Evolutionary conservation across 2,888 invertebrate species (phyloP).

Genomic region (Drosophila peninsularis): DNA sequence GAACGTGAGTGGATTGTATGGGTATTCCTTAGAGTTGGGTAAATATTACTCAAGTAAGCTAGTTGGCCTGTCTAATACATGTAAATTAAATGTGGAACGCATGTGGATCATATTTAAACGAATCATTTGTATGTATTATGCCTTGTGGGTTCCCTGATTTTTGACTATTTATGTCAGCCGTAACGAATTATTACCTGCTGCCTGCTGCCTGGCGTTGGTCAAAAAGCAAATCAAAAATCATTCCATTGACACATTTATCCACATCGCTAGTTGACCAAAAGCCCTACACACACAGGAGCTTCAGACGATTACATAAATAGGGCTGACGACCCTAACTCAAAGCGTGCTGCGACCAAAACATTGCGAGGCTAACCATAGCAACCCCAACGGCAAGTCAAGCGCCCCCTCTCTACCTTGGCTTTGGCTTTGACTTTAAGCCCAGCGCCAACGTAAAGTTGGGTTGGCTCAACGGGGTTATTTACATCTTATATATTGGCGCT

Average conservation of each 20-base stretch:
- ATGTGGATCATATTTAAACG: no score
- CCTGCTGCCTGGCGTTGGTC: not conserved
- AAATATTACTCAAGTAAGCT: no score
- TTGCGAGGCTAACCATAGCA: constrained; percentile 46
- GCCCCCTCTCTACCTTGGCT: constrained; percentile 27
- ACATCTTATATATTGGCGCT: not conserved
- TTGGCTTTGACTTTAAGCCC: constrained; percentile 58
- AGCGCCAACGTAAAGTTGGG: constrained; percentile 46
- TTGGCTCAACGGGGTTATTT: not conserved
- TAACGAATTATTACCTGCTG: no score
- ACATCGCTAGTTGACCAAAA: constrained; percentile 50
- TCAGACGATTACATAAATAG: constrained; percentile 52
- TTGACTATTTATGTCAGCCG: no score
- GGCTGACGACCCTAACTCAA: constrained; percentile 75
- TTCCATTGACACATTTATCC: constrained; percentile 60
- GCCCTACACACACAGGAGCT: constrained; percentile 24
- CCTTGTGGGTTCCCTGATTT: no score
- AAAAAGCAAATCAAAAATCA: constrained; percentile 46
- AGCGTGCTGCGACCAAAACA: constrained; percentile 54
- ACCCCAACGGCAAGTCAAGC: constrained; percentile 32
- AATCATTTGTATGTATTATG: no score
- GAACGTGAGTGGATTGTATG: not conserved
- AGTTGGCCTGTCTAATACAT: no score
- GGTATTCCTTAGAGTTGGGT: not conserved
- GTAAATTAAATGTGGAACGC: no score